Evolutionary conservation across 2,888 invertebrate species (phyloP).

Genomic region (Microctonus hyperodae): DNA sequence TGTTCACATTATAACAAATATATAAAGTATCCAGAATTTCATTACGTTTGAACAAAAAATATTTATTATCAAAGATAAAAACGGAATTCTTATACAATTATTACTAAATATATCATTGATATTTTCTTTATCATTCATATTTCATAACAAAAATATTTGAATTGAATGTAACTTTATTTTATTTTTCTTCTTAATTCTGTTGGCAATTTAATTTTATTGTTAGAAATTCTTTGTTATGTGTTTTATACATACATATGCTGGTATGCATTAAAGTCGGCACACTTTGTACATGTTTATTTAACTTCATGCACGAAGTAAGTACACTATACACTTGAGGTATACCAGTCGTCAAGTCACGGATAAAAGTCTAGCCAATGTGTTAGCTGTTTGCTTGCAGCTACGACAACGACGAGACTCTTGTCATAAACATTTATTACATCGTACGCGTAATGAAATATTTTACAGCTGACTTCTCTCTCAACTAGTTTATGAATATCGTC

Average conservation of each 20-base stretch:
- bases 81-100: no score
- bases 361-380: slow-evolving; percentile 13
- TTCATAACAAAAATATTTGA: neutral
- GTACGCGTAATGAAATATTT: slow-evolving; percentile 47
- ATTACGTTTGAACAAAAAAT: neutral
- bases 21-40: neutral
- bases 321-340: neutral
- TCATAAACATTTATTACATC: slow-evolving; percentile 49
- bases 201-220: neutral
- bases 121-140: neutral
- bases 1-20: no score
- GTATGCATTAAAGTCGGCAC: neutral
- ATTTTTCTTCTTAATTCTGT: neutral
- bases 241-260: slow-evolving; percentile 1
- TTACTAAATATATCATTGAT: no score
- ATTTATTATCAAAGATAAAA: neutral
- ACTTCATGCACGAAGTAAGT: slow-evolving; percentile 5
- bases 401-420: slow-evolving; percentile 24
- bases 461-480: slow-evolving; percentile 39
- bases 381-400: slow-evolving; percentile 19
- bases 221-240: neutral
- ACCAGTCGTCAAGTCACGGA: slow-evolving; percentile 12
- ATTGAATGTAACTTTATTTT: neutral
- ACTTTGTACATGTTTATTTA: slow-evolving; percentile 29
- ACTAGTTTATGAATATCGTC: slow-evolving; percentile 32